Evolutionary conservation across 1,140 invertebrate species (phyloP), one percentile per base, ranked within the genome.

Genomic region (Trinorchestia longiramus): DNA sequence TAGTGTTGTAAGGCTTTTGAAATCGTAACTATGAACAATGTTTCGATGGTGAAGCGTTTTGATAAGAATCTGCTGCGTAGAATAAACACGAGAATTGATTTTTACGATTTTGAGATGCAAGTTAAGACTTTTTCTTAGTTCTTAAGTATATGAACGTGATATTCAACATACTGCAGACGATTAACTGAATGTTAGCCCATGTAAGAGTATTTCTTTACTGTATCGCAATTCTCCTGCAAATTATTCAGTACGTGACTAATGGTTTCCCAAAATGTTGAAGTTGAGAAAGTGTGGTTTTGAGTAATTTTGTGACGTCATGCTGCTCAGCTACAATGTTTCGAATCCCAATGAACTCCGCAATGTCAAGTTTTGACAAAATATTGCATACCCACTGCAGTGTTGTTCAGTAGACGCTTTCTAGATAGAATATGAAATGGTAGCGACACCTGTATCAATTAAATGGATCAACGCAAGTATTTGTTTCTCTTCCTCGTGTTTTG

Each of bases 381-480:
- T 77, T 77, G 62, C 62, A 28, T 77, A 77, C 62, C 62, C 62
- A 36, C 62, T 77, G 62, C 88, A 90, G n/a, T 42, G 88, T 28
- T 42, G 88, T 90, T 43, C 11, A 42, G 88, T 90, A 90, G 4
- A 90, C 3, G 88, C 88, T 90, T 90, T 43, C 11, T 90, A 90
- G n/a, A 90, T 87, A 87, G 36, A n/a, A 4, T 40, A 17, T 42
- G 43, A 43, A 90, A 90, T 90, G 23, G 43, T 41, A 90, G 88
- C 43, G 28, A 90, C 88, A 90, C n/a, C 88, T 90, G 88, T 90
- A 90, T 90, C 28, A 41, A 90, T 42, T 90, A 90, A 90, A 90
- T 90, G 88, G 88, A 90, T 90, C 88, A 90, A 90, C 28, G 88
- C n/a, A 90, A 43, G 28, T 23, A 28, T 11, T 77, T 36, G 62